Evolutionary conservation across 2,113 vertebrate species (phyloP).

Genomic region (Siniperca chuatsi): DNA sequence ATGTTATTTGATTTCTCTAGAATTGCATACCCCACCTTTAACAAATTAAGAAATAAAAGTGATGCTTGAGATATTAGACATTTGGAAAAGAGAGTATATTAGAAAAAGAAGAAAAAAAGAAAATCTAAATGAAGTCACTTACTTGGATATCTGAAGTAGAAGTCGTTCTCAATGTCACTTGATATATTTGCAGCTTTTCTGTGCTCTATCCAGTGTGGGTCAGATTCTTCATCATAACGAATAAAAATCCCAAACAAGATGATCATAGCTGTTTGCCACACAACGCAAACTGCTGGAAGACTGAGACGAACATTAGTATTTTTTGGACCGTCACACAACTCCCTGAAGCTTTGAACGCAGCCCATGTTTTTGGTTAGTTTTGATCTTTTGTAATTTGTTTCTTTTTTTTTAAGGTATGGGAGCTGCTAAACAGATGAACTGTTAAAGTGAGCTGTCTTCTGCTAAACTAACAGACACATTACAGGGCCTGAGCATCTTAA

Average conservation of each 20-base stretch:
- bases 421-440: background rate
- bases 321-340: slow-evolving; percentile 79
- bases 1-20: no score
- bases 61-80: background rate
- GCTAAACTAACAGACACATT: background rate
- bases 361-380: slow-evolving; percentile 68
- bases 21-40: no score
- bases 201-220: slow-evolving; percentile 84
- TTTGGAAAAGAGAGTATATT: background rate
- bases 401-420: background rate
- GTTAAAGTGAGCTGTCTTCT: background rate
- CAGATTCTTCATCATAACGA: slow-evolving; percentile 85
- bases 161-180: slow-evolving; percentile 92
- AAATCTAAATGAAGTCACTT: slow-evolving; percentile 79
- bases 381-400: background rate
- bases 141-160: slow-evolving; percentile 98
- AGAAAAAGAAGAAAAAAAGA: background rate
- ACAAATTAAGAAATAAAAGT: background rate
- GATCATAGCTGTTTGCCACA: slow-evolving; percentile 92
- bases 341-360: slow-evolving; percentile 73
- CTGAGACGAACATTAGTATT: slow-evolving; percentile 89
- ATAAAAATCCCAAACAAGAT: slow-evolving; percentile 93
- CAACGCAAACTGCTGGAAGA: slow-evolving; percentile 88
- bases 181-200: slow-evolving; percentile 78
- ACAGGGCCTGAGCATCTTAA: slow-evolving; percentile 38